Conservation (phyloP, 2,113 vertebrate species). For the Trematomus loennbergii region DNA sequence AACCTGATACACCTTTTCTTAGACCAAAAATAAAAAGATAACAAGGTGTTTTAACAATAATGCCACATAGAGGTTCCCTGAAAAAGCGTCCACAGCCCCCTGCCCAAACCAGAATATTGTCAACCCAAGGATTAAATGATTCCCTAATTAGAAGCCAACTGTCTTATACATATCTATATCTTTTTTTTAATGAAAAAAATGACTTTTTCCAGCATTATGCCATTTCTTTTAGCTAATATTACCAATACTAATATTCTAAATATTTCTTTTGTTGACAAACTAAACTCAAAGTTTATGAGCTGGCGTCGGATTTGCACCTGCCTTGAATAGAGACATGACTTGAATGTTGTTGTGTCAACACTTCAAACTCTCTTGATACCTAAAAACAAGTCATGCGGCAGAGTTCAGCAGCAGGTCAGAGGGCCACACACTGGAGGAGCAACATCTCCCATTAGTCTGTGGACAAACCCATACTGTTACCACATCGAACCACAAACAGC, state of each 20-base stretch:
- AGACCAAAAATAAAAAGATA: not conserved
- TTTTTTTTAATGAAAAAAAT: too few relatives aligned
- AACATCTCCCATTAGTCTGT: conserved; percentile 16
- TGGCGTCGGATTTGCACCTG: too few relatives aligned
- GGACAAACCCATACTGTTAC: conserved; percentile 16
- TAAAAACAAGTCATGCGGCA: not conserved
- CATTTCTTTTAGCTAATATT: not conserved
- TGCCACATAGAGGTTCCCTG: not conserved
- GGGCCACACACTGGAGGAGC: not conserved
- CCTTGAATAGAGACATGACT: not conserved
- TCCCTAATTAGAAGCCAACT: too few relatives aligned
- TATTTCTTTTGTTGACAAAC: not conserved
- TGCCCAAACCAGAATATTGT: not conserved
- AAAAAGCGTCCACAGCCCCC: not conserved
- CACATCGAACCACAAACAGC: conserved; percentile 55
- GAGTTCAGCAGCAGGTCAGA: conserved; percentile 32
- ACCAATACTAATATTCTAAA: not conserved
- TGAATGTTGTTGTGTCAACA: not conserved
- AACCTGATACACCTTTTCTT: not conserved
- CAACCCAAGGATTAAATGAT: too few relatives aligned
- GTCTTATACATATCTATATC: too few relatives aligned
- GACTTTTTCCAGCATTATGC: too few relatives aligned
- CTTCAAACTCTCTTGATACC: not conserved
- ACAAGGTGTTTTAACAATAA: not conserved
- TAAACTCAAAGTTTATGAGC: not conserved